Evolutionary conservation across 2,113 vertebrate species (phyloP).

Genomic region (Thamnophis sirtalis): DNA sequence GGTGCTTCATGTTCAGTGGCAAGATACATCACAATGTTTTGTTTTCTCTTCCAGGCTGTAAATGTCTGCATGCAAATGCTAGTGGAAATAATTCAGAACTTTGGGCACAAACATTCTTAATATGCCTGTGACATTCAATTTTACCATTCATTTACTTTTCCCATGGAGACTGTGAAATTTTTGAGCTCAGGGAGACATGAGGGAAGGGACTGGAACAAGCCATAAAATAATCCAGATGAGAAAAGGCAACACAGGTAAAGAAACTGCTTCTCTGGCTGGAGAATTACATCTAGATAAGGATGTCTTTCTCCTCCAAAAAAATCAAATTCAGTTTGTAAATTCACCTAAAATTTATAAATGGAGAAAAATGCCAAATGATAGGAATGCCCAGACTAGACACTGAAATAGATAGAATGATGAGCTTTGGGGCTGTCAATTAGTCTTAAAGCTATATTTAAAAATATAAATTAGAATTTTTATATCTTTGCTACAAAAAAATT

Average conservation of each 20-base stretch:
- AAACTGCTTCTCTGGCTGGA: neutral
- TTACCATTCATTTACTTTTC: neutral
- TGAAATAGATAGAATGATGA: neutral
- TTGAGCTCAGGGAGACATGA: neutral
- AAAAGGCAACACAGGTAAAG: neutral
- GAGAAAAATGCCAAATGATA: neutral
- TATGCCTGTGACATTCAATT: neutral
- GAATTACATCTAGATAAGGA: neutral
- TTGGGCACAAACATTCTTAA: neutral
- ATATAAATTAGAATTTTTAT: neutral
- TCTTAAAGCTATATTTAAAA: neutral
- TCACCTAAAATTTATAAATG: neutral
- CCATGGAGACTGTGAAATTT: neutral
- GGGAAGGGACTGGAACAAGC: neutral
- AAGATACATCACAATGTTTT: neutral
- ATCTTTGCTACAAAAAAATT: neutral
- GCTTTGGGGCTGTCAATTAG: neutral
- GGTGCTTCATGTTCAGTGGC: neutral
- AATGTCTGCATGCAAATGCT: neutral
- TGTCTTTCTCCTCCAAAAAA: neutral
- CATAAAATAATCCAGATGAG: neutral
- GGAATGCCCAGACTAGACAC: neutral
- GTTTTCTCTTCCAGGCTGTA: neutral
- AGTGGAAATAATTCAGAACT: neutral
- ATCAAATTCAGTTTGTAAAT: neutral